phyloP scores from a whole-genome alignment of 2,113 vertebrate species.

The Capricornis sumatraensis region DNA sequence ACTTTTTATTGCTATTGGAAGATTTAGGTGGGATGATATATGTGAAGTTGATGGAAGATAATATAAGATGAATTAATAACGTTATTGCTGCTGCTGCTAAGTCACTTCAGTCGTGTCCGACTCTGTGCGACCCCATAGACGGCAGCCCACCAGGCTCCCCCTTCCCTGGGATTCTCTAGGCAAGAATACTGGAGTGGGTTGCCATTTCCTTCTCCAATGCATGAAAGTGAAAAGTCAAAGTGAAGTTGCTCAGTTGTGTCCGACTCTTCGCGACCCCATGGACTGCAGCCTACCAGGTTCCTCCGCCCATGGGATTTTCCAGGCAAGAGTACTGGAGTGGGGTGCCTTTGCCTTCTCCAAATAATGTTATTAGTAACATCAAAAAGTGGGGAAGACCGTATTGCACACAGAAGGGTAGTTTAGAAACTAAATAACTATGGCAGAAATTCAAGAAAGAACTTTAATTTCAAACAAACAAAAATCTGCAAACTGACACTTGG shows the following conservation, averaged over 20 bases:
- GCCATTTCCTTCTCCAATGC: no score
- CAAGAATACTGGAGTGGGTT: no score
- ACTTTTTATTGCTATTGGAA: neutral
- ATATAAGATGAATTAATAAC: neutral
- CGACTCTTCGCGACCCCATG: no score
- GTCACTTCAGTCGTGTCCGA: no score
- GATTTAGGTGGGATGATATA: neutral
- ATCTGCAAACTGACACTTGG: neutral
- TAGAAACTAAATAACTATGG: neutral
- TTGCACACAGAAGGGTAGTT: neutral
- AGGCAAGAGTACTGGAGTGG: no score
- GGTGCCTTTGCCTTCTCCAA: neutral
- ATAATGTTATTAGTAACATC: neutral
- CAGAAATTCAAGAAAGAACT: neutral
- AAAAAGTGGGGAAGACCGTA: neutral
- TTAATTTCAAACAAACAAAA: neutral
- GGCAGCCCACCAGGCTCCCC: no score
- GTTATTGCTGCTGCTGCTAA: neutral
- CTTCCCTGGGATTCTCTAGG: no score
- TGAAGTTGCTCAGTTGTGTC: no score
- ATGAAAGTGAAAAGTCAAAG: no score
- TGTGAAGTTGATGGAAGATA: neutral
- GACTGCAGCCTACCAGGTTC: no score
- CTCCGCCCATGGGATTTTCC: no score
- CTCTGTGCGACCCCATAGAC: no score